A percentile compares a stretch with the other conserved stretches of the same genome.
phyloP scores from a whole-genome alignment of 2,888 invertebrate genomes.

The Psococerastis gibbosa region DNA sequence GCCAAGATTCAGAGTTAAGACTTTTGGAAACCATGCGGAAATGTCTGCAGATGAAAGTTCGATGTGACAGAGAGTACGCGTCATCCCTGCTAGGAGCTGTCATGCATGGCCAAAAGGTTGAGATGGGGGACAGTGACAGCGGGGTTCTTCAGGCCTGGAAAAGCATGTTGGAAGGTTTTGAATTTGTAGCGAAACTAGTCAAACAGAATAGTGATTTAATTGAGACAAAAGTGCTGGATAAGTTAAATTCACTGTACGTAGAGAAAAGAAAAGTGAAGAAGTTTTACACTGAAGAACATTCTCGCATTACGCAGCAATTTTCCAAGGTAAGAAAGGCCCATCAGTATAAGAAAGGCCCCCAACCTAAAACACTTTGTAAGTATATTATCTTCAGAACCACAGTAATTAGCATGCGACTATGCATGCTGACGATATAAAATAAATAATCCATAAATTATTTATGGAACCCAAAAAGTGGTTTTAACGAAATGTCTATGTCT shows the following conservation, averaged over 20 bases:
- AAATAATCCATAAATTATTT: too few relatives aligned
- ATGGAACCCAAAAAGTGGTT: too few relatives aligned
- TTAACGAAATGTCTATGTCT: too few relatives aligned
- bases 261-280: constrained; percentile 77
- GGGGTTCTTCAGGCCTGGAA: constrained; percentile 47
- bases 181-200: constrained; percentile 63
- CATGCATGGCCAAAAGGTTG: constrained; percentile 65
- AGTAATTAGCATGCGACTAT: too few relatives aligned
- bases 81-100: constrained; percentile 62
- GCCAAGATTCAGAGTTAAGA: constrained; percentile 84
- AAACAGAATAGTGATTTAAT: constrained; percentile 71
- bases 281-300: constrained; percentile 74
- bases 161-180: constrained; percentile 75
- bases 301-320: constrained; percentile 61
- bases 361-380: too few relatives aligned
- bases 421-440: too few relatives aligned
- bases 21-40: constrained; percentile 82
- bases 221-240: constrained; percentile 63
- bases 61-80: constrained; percentile 84
- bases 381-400: too few relatives aligned
- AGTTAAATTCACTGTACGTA: constrained; percentile 57
- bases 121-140: constrained; percentile 48
- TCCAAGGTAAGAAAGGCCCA: constrained; percentile 60
- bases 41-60: constrained; percentile 69
- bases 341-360: too few relatives aligned